phyloP scores from a whole-genome alignment of 2,888 invertebrate species.

The Drosophila neoperkinsi region DNA sequence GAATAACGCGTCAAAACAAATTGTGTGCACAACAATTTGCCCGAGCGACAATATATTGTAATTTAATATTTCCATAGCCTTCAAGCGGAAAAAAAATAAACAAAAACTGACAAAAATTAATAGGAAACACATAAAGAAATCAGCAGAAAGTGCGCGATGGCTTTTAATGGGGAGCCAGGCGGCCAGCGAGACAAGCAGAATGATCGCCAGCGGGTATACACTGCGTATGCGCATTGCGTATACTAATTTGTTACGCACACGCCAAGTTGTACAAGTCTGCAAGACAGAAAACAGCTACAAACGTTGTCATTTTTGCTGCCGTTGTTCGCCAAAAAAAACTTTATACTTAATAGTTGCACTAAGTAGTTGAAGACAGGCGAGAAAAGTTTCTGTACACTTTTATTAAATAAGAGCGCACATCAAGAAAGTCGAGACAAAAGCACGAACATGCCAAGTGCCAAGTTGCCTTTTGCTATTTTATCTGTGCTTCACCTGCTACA shows the following conservation, averaged over 20 bases:
- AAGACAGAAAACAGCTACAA: constrained; percentile 11
- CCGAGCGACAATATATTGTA: constrained; percentile 59
- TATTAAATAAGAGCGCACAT: constrained; percentile 42
- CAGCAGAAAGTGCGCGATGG: constrained; percentile 36
- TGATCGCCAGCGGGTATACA: constrained; percentile 37
- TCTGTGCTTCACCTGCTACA: constrained; percentile 39
- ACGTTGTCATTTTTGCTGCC: constrained; percentile 4
- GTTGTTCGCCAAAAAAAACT: constrained; percentile 38
- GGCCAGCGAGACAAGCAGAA: background rate
- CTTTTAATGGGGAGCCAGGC: constrained; percentile 10
- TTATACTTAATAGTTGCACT: constrained; percentile 50
- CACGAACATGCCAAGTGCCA: constrained; percentile 23
- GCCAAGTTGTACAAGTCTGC: constrained; percentile 23
- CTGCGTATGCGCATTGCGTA: constrained; percentile 64
- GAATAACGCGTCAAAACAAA: constrained; percentile 72
- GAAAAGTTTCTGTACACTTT: constrained; percentile 37
- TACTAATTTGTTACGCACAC: constrained; percentile 44
- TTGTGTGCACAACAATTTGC: constrained; percentile 50
- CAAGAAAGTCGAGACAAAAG: constrained; percentile 32
- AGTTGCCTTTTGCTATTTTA: constrained; percentile 35
- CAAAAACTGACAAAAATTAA: constrained; percentile 66
- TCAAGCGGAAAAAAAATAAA: background rate
- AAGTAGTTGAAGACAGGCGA: constrained; percentile 56
- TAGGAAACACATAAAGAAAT: constrained; percentile 75
- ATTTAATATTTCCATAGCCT: constrained; percentile 55